Evolutionary conservation across 2,888 invertebrate species (phyloP), one percentile per base, ranked within the genome.

Genomic region (Tridacna gigas): DNA sequence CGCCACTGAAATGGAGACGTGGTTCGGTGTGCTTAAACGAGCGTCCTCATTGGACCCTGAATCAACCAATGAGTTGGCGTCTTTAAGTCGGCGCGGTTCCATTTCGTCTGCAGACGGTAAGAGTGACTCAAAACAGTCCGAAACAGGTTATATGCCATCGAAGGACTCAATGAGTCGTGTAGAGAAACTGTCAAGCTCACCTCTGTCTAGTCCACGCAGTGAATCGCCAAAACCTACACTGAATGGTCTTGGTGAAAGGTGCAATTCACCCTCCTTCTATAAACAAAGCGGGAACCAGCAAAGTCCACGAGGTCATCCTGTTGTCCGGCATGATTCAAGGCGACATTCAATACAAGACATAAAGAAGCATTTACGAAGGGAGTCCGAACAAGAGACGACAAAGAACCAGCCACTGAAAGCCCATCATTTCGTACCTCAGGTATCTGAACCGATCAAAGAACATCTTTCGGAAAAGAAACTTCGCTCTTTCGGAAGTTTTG

Each of bases 401-500:
- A 90, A 89, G 67, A 80, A 83, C 13, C 82, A 73, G 26, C 91
- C 91, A 13, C 61, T 91, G 11, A 91, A 90, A 80, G 91, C 90
- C 3, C 86, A 82, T 13, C 90, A 91, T 85, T 90, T 89, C 65
- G 83, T 88, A 26, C 79, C 83, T 12, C 69, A 82, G 13, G 78
- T 75, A 22, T 45, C 69, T n/a, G 71, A 65, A 18, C 74, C 74
- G 26, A 74, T 65, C 45, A 61, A 65, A 7, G 83, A 81, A 28
- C 61, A 79, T 66, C 66, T 78, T 1, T 67, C 77, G 13, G 89
- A 84, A 11, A 85, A 89, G 65, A 90, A 90, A 74, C 65, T 91
- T 22, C 83, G 86, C 45, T 89, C 90, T 0, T 89, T 91, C 79
- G 91, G 91, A 22, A 91, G 91, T 74, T 82, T 91, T 51, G 91